Conservation (phyloP, 2,888 invertebrate genomes). For the Drosophila barbarae region DNA sequence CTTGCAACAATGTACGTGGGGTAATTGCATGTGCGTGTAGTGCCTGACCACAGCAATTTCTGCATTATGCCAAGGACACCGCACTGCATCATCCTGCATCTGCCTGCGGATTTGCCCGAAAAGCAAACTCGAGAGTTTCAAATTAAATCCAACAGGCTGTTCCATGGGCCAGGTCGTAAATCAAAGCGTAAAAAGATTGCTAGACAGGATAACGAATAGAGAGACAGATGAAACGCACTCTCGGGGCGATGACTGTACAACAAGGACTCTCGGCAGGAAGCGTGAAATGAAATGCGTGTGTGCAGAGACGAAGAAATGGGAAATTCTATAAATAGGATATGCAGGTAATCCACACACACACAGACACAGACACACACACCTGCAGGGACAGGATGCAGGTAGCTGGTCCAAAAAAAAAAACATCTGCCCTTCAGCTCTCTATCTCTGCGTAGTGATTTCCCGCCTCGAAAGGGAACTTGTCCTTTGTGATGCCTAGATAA, state of each 20-base stretch:
- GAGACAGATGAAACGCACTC: constrained; percentile 25
- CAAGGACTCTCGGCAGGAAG: constrained; percentile 56
- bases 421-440: constrained; percentile 55
- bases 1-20: constrained; percentile 7
- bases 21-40: constrained; percentile 1
- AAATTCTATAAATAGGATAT: constrained; percentile 59
- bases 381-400: constrained; percentile 57
- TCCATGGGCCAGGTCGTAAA: constrained; percentile 33
- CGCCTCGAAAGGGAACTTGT: constrained; percentile 55
- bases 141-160: constrained; percentile 45
- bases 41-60: constrained; percentile 36
- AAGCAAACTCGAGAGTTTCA: constrained; percentile 32
- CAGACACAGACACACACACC: constrained; percentile 45
- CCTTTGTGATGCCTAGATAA: constrained; percentile 61
- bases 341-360: constrained; percentile 56
- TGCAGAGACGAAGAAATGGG: constrained; percentile 50
- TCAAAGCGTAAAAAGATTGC: constrained; percentile 40
- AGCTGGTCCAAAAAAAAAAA: constrained; percentile 46
- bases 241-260: constrained; percentile 36
- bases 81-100: constrained; percentile 1
- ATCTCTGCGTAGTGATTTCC: constrained; percentile 62
- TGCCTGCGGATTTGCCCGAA: constrained; percentile 25
- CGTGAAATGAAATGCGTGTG: constrained; percentile 52
- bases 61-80: constrained; percentile 31
- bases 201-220: constrained; percentile 11